These are phyloP conservation scores for Operophtera brumata DNA, from an alignment of 2,888 invertebrate genomes.

Conservation along the genomic window DNA sequence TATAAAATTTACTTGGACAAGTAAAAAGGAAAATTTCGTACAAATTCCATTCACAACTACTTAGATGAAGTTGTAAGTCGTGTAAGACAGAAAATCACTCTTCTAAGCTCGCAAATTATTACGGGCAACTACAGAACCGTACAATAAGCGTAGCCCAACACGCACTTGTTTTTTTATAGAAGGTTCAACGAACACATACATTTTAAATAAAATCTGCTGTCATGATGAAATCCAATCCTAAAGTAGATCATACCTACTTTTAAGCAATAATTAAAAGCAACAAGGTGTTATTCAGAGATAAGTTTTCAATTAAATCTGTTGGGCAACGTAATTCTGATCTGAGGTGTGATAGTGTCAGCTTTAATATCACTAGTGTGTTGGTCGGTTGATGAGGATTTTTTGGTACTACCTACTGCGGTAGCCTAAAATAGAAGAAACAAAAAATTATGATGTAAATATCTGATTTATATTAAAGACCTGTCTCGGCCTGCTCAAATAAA, in stretches of 20 bases:
- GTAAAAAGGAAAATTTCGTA: too few relatives aligned
- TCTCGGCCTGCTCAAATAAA: too few relatives aligned
- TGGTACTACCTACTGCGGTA: constrained; percentile 5
- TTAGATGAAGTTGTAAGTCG: too few relatives aligned
- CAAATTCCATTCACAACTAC: too few relatives aligned
- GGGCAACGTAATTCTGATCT: constrained; percentile 26
- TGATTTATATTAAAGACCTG: too few relatives aligned
- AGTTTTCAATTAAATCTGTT: constrained; percentile 42
- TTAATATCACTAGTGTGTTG: constrained; percentile 38
- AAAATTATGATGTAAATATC: constrained; percentile 7
- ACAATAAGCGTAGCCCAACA: too few relatives aligned
- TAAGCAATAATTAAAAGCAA: constrained; percentile 18
- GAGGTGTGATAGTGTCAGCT: constrained; percentile 36
- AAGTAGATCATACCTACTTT: constrained; percentile 4
- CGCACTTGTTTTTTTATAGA: too few relatives aligned
- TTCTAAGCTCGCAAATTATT: too few relatives aligned
- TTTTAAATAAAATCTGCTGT: not conserved
- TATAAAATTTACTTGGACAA: too few relatives aligned
- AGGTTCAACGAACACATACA: too few relatives aligned
- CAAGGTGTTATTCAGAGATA: constrained; percentile 35
- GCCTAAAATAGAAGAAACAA: not conserved
- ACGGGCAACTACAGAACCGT: too few relatives aligned
- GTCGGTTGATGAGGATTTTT: constrained; percentile 27
- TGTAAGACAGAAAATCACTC: too few relatives aligned
- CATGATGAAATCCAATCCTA: constrained; percentile 8